Evolutionary conservation across 1,140 invertebrate genomes (phyloP).

Genomic region (Ladona fulva): DNA sequence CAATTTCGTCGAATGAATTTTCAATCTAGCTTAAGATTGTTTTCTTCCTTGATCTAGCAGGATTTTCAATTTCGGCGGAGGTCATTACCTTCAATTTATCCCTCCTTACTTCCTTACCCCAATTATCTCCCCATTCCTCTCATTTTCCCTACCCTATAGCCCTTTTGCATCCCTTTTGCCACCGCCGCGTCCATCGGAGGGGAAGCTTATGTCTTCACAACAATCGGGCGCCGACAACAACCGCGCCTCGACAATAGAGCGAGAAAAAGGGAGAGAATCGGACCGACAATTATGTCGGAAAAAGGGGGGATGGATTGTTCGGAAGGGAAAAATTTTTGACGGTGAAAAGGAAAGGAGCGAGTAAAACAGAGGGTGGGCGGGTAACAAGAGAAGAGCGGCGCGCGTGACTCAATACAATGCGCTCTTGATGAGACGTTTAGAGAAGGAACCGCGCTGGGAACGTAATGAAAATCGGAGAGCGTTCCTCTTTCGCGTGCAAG

Average conservation of each 20-base stretch:
- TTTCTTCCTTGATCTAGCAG: too few relatives aligned
- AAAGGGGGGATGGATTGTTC: background rate
- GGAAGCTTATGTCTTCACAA: slow-evolving; percentile 1
- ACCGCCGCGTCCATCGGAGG: background rate
- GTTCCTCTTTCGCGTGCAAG: too few relatives aligned
- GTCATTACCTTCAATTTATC: too few relatives aligned
- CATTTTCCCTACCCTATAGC: too few relatives aligned
- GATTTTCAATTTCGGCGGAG: too few relatives aligned
- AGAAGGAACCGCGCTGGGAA: background rate
- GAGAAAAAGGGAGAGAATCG: background rate
- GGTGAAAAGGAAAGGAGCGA: background rate
- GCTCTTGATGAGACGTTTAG: background rate
- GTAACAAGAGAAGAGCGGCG: background rate
- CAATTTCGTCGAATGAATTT: too few relatives aligned
- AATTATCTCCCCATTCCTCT: background rate
- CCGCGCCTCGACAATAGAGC: background rate
- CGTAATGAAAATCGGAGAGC: too few relatives aligned
- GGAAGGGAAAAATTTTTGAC: background rate
- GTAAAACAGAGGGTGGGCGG: background rate
- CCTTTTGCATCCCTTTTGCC: background rate
- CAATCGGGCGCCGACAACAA: slow-evolving; percentile 6
- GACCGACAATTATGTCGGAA: background rate
- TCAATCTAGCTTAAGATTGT: too few relatives aligned
- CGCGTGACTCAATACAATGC: background rate
- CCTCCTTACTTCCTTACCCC: background rate